Percentiles rank a stretch among this genome's conserved stretches.
These are phyloP conservation scores for Diploscapter pachys DNA, from an alignment of 1,140 invertebrate genomes.

Conservation along the genomic window DNA sequence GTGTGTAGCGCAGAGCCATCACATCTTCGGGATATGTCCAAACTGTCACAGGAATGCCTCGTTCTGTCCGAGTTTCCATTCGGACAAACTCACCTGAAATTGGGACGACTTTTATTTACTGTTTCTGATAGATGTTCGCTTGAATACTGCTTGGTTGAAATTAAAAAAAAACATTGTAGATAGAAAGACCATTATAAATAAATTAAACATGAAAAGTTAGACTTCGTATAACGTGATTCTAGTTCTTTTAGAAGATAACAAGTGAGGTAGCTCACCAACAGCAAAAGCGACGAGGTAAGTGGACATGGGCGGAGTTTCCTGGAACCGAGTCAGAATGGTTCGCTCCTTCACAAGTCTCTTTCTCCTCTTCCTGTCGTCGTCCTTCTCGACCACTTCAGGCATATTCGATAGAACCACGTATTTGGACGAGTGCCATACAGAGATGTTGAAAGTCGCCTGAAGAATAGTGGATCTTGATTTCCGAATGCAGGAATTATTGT, in stretches of 20 bases:
- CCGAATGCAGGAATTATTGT: no score
- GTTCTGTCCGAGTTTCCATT: constrained; percentile 45
- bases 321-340: constrained; percentile 50
- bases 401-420: constrained; percentile 48
- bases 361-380: constrained; percentile 3
- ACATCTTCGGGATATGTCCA: constrained; percentile 46
- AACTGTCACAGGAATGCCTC: constrained; percentile 52
- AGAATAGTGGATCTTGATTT: no score
- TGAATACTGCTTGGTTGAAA: no score
- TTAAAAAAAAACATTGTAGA: no score
- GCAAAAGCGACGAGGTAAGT: constrained; percentile 63
- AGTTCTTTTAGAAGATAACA: not conserved
- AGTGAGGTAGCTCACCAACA: constrained; percentile 53
- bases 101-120: no score
- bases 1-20: constrained; percentile 43
- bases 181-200: no score
- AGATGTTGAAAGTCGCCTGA: constrained; percentile 70
- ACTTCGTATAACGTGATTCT: no score
- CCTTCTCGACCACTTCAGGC: not conserved
- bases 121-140: no score
- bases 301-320: constrained; percentile 62
- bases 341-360: not conserved
- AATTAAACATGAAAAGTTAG: no score
- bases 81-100: constrained; percentile 45
- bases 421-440: constrained; percentile 56